A percentile compares a stretch with the other conserved stretches of the same genome.
Evolutionary conservation across 2,113 vertebrate species (phyloP).

Genomic region (Ictalurus punctatus): DNA sequence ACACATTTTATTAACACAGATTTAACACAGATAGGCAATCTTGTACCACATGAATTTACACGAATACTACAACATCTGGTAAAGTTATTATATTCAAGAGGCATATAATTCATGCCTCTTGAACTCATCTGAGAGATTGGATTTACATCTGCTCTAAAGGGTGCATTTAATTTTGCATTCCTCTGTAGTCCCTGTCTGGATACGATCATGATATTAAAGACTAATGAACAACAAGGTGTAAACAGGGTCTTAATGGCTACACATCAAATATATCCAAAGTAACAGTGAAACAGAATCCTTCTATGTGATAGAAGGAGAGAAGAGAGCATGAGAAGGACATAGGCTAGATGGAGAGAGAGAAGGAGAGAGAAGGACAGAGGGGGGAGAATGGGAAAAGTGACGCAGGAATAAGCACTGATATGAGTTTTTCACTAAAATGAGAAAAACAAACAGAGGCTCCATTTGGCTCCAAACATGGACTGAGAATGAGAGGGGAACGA

Average conservation of each 20-base stretch:
- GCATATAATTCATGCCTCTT: background rate
- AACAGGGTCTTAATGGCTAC: background rate
- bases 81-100: too few relatives aligned
- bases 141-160: background rate
- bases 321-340: background rate
- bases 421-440: slow-evolving; percentile 14
- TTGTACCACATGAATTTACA: background rate
- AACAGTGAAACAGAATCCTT: background rate
- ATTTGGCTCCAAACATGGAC: background rate
- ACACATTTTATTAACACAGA: background rate
- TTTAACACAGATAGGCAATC: background rate
- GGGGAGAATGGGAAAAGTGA: background rate
- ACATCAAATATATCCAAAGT: background rate
- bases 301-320: background rate
- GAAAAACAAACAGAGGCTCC: slow-evolving; percentile 20
- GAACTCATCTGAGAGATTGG: background rate
- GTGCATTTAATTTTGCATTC: background rate
- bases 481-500: background rate
- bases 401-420: background rate
- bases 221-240: background rate
- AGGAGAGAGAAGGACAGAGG: background rate
- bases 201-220: background rate
- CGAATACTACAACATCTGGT: background rate
- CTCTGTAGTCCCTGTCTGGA: background rate
- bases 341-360: background rate